phyloP scores from a whole-genome alignment of 2,113 vertebrate genomes.

The Chaetodon auriga region DNA sequence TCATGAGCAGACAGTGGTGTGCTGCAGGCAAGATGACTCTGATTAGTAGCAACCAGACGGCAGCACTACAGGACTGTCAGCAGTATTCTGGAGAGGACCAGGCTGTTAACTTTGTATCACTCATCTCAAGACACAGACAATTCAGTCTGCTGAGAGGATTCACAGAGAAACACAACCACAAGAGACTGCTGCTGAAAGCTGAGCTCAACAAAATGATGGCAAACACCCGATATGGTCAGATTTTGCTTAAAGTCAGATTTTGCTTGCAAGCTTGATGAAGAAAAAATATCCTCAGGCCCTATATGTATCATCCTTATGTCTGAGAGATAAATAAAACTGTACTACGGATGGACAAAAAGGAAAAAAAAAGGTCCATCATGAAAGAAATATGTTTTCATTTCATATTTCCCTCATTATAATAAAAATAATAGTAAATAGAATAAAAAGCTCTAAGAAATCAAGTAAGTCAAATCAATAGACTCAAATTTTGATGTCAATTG shows the following conservation, averaged over 20 bases:
- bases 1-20: slow-evolving; percentile 32
- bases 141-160: not conserved
- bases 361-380: not conserved
- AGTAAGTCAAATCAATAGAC: too few relatives aligned
- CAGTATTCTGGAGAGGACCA: not conserved
- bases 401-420: not conserved
- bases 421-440: too few relatives aligned
- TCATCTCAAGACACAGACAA: not conserved
- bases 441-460: too few relatives aligned
- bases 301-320: not conserved
- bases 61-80: slow-evolving; percentile 1
- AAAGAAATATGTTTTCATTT: not conserved
- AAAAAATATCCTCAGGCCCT: not conserved
- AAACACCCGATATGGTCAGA: not conserved
- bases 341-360: not conserved
- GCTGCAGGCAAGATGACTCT: slow-evolving; percentile 48
- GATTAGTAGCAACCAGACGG: slow-evolving; percentile 44
- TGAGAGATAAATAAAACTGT: not conserved
- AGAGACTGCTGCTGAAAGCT: not conserved
- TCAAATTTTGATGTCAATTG: too few relatives aligned
- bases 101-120: not conserved
- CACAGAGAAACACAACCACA: not conserved
- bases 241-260: not conserved
- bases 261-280: not conserved
- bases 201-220: not conserved